Percentiles rank a stretch among this genome's conserved stretches.
Conservation (phyloP, 2,797 vertebrate species). For the Sebastes itinus region DNA sequence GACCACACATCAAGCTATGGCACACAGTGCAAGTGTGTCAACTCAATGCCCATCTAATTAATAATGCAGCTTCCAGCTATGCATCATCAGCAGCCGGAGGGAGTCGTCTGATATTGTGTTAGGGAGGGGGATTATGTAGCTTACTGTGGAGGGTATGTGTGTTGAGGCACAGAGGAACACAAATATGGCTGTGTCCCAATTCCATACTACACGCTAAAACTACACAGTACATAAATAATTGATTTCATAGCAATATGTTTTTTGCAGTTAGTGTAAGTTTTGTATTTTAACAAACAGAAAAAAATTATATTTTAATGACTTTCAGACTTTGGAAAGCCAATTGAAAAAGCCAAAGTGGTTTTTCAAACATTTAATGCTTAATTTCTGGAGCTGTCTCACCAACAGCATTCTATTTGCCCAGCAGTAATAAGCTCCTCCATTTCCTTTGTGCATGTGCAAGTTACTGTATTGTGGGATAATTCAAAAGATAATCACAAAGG, state of each 20-base stretch:
- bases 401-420: neutral
- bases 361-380: neutral
- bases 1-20: slow-evolving; percentile 52
- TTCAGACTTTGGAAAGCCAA: neutral
- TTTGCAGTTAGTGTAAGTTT: neutral
- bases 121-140: slow-evolving; percentile 9
- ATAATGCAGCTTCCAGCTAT: slow-evolving; percentile 60
- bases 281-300: neutral
- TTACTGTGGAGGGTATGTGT: slow-evolving; percentile 1
- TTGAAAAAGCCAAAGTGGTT: neutral
- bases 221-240: neutral
- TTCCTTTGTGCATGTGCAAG: neutral
- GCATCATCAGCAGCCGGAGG: slow-evolving; percentile 44
- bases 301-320: neutral
- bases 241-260: neutral
- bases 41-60: slow-evolving; percentile 53
- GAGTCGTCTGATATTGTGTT: slow-evolving; percentile 25
- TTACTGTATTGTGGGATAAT: neutral
- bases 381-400: neutral
- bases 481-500: neutral
- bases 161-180: slow-evolving; percentile 1
- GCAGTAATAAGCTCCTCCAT: neutral
- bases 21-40: slow-evolving; percentile 29
- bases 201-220: neutral
- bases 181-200: neutral